Evolutionary conservation across 2,888 invertebrate species (phyloP).

Genomic region (Epiblema foenella): DNA sequence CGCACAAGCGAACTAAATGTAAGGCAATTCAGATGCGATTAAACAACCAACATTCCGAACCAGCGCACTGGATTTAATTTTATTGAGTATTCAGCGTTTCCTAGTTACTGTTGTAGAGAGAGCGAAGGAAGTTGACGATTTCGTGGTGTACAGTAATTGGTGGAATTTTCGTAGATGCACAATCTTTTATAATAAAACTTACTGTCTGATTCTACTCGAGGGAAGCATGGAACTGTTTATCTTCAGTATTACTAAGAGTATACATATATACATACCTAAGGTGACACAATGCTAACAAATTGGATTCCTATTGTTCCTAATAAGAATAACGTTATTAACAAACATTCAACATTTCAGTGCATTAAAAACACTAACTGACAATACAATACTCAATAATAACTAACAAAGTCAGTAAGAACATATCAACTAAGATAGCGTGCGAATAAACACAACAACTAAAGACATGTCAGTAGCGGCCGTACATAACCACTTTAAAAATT

Average conservation of each 20-base stretch:
- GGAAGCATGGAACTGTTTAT: no score
- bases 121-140: slow-evolving; percentile 40
- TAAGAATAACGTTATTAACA: neutral
- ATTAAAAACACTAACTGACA: neutral
- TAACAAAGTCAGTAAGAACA: slow-evolving; percentile 10
- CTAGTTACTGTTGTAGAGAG: slow-evolving; percentile 40
- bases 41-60: slow-evolving; percentile 50
- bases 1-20: slow-evolving; percentile 57
- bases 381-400: slow-evolving; percentile 10
- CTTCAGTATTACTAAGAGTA: no score
- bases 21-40: slow-evolving; percentile 65
- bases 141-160: slow-evolving; percentile 8
- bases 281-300: neutral
- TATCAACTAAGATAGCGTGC: slow-evolving; percentile 20
- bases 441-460: slow-evolving; percentile 13
- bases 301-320: neutral
- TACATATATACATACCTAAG: neutral
- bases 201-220: neutral
- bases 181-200: neutral
- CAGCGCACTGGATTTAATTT: slow-evolving; percentile 50
- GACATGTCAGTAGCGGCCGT: neutral
- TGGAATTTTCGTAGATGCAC: neutral
- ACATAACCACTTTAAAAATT: slow-evolving; percentile 33
- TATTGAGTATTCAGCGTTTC: slow-evolving; percentile 45
- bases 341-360: slow-evolving; percentile 3